Conservation (phyloP, 1,140 invertebrate genomes). For the Saccostrea glomerata region DNA sequence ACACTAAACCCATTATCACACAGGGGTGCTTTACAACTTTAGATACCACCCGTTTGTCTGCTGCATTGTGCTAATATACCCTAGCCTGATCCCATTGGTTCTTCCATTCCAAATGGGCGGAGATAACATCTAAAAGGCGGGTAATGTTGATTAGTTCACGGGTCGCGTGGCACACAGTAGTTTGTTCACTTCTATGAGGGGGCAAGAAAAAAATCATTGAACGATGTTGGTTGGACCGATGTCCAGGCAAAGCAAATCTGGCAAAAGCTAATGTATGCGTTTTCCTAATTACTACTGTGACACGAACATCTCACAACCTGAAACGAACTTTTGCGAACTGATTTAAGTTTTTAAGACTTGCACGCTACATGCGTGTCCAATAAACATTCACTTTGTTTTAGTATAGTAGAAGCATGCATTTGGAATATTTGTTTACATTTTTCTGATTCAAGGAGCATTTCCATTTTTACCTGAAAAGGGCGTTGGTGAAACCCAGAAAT, state of each 20-base stretch:
- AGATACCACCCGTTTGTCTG: conserved; percentile 3
- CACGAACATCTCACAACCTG: conserved; percentile 10
- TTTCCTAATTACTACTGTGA: conserved; percentile 28
- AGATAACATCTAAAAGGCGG: conserved; percentile 41
- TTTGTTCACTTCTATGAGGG: conserved; percentile 40
- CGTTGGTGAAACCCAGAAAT: neutral
- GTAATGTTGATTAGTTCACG: conserved; percentile 43
- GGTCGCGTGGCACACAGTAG: conserved; percentile 48
- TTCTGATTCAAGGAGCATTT: conserved; percentile 28
- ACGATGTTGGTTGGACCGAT: neutral
- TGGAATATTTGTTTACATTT: conserved; percentile 32
- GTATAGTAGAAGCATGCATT: conserved; percentile 16
- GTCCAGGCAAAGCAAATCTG: conserved; percentile 11
- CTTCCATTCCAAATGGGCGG: neutral
- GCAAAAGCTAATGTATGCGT: conserved; percentile 21
- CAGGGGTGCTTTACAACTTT: neutral
- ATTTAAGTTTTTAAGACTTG: conserved; percentile 36
- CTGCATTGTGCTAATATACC: neutral
- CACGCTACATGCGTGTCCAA: neutral
- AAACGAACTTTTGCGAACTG: conserved; percentile 13
- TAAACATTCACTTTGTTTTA: conserved; percentile 25
- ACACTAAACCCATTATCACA: neutral
- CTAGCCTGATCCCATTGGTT: neutral
- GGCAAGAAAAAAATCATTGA: conserved; percentile 25
- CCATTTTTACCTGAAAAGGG: conserved; percentile 3